Base-by-base conservation (phyloP, 2,797 vertebrate genomes). In the Cossypha caffra region DNA sequence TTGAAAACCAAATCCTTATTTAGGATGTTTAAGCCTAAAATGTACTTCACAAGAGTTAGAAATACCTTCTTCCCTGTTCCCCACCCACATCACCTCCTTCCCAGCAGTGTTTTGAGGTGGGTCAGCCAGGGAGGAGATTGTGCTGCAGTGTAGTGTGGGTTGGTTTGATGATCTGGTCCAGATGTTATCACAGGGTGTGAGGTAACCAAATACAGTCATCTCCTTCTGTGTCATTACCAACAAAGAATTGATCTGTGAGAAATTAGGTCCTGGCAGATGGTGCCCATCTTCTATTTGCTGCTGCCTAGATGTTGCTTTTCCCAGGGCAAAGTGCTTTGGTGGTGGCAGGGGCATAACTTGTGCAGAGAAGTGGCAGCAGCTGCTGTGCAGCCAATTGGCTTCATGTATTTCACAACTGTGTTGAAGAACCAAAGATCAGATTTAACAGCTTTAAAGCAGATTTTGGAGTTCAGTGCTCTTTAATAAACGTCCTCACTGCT, bases 261-360 rank as follows among this genome's bases (percentile, higher is more conserved):
- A 78, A 61, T 43, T 6, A 64, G 11, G 6, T 86, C 33, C 62
- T 51, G n/a, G 37, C 15, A 52, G 15, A 72, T 55, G 42, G 20
- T 38, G 51, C 13, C 23, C 20, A 20, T 59, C n/a, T 73, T 64
- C 63, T 66, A 11, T 86, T 71, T 80, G 51, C 62, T 64, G 21
- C 54, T 77, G 51, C 23, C n/a, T 35, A 14, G 16, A 29, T 1
- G 4, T 8, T 19, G 18, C 28, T 61, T 88, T 69, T 57, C 18
- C 31, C 50, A 45, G 33, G 42, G 35, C 26, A 63, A 45, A 64
- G 35, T 4, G 1, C 24, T 45, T 48, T 0, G 2, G 16, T 43
- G 21, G 15, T 45, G 24, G 43, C 0, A 0, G 37, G 47, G 24
- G 6, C 1, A 2, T 42, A 63, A 42, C 24, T 59, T 18, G 1